These are phyloP conservation scores for Mythimna albipuncta DNA, from an alignment of 2,888 invertebrate genomes.

Conservation along the genomic window DNA sequence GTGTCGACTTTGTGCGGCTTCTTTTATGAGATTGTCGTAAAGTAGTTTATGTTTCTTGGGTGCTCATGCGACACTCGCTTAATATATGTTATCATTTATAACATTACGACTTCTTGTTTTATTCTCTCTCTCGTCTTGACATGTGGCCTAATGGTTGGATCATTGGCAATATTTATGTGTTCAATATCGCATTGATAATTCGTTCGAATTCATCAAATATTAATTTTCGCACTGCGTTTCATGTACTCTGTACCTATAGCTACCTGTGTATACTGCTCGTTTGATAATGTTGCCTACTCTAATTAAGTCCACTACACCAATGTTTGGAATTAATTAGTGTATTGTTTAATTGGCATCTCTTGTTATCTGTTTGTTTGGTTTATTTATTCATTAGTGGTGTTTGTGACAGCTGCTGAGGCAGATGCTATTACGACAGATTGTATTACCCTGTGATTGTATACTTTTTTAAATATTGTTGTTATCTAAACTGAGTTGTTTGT, in stretches of 20 bases:
- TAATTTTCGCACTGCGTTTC: constrained; percentile 73
- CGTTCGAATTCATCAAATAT: constrained; percentile 72
- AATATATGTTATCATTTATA: constrained; percentile 63
- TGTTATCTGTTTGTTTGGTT: constrained; percentile 90
- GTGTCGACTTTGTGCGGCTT: constrained; percentile 83
- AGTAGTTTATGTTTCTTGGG: constrained; percentile 80
- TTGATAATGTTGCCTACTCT: constrained; percentile 84
- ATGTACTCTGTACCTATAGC: constrained; percentile 65
- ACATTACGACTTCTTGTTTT: constrained; percentile 45
- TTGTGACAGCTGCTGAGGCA: constrained; percentile 85
- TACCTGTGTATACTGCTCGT: constrained; percentile 73
- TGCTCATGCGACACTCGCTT: constrained; percentile 59
- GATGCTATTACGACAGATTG: constrained; percentile 71
- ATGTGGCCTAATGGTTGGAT: constrained; percentile 21
- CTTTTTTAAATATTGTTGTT: constrained; percentile 45
- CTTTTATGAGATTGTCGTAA: constrained; percentile 87
- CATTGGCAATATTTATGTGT: constrained; percentile 11
- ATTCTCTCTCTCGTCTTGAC: constrained; percentile 47
- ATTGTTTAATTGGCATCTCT: constrained; percentile 91
- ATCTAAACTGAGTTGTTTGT: constrained; percentile 46
- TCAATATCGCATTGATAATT: constrained; percentile 55
- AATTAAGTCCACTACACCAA: constrained; percentile 90
- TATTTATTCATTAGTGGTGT: constrained; percentile 90
- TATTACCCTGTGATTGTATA: constrained; percentile 61
- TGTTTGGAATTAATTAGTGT: constrained; percentile 91